These are phyloP conservation scores for Phataginus tricuspis DNA, from an alignment of 2,797 vertebrate genomes.

Conservation along the genomic window DNA sequence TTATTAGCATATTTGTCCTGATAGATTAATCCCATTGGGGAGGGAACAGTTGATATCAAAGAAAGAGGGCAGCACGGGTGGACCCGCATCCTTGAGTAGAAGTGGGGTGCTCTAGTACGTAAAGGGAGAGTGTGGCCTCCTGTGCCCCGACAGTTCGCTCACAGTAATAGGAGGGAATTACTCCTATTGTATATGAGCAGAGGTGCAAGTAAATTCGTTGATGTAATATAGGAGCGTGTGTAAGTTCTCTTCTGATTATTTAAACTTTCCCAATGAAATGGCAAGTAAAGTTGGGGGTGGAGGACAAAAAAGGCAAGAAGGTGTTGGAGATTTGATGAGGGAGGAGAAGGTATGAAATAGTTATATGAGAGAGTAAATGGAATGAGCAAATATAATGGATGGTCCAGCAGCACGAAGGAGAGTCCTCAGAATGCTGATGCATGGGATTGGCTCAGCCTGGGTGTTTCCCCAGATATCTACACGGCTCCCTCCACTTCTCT, in stretches of 20 bases:
- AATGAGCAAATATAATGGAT: not conserved
- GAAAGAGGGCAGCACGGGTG: not conserved
- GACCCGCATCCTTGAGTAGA: not conserved
- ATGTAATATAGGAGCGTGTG: not conserved
- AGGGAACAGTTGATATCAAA: not conserved
- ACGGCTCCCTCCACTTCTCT: not conserved
- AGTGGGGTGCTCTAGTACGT: not conserved
- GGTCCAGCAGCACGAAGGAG: not conserved
- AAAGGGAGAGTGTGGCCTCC: not conserved
- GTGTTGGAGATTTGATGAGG: not conserved
- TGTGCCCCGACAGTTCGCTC: not conserved
- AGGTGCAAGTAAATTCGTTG: not conserved
- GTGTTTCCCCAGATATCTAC: not conserved
- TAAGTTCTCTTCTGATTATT: not conserved
- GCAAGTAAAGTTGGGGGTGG: not conserved
- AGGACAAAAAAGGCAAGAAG: not conserved
- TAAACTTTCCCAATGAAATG: not conserved
- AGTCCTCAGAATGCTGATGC: not conserved
- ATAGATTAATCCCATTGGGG: not conserved
- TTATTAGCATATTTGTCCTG: not conserved
- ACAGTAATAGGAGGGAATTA: not conserved
- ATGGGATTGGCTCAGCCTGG: not conserved
- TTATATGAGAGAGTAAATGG: not conserved
- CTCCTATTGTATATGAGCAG: not conserved
- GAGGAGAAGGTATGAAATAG: not conserved